Conservation (phyloP, 2,888 invertebrate genomes). For the Cyclophora albipunctata region DNA sequence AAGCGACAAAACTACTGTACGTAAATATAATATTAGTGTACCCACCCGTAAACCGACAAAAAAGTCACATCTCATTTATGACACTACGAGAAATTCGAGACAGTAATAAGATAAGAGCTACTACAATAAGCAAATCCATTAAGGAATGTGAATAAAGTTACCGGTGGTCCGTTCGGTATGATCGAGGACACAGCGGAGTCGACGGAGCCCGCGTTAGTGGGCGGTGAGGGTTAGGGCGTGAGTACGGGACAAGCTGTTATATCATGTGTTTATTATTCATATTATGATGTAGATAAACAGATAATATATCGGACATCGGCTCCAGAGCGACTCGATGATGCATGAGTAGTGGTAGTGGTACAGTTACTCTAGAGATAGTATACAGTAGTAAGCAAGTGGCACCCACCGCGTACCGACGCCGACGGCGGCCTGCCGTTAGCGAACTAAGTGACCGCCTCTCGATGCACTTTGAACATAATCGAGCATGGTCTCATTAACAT, state of each 20-base stretch:
- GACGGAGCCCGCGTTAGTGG: conserved; percentile 9
- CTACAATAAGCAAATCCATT: conserved; percentile 73
- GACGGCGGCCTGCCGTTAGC: neutral
- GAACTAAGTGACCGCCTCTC: conserved; percentile 18
- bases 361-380: no score
- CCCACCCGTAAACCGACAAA: conserved; percentile 69
- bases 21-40: conserved; percentile 73
- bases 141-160: conserved; percentile 67
- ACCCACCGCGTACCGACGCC: conserved; percentile 29
- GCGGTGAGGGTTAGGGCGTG: conserved; percentile 41
- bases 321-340: neutral
- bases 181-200: conserved; percentile 19
- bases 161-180: conserved; percentile 53
- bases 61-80: conserved; percentile 47
- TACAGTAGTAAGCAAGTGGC: conserved; percentile 21
- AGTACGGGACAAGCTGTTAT: conserved; percentile 43
- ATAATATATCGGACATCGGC: no score
- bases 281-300: conserved; percentile 15
- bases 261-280: conserved; percentile 13
- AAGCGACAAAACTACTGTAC: conserved; percentile 73
- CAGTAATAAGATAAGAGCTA: conserved; percentile 71
- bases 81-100: conserved; percentile 72
- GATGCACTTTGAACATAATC: conserved; percentile 40
- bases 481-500: conserved; percentile 26
- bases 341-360: no score